phyloP scores from a whole-genome alignment of 1,140 invertebrate genomes.

The Hypothenemus hampei region DNA sequence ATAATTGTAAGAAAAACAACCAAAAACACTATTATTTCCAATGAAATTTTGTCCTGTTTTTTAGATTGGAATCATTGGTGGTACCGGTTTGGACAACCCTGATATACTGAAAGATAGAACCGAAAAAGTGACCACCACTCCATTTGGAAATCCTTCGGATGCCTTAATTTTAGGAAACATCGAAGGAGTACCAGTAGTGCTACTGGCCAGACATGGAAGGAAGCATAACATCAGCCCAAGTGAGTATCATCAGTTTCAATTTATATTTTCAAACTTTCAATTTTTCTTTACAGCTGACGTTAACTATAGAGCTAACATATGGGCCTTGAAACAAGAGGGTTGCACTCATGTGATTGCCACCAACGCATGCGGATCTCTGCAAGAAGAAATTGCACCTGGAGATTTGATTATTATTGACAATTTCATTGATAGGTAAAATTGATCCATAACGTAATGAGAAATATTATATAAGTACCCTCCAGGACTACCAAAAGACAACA shows the following conservation, averaged over 20 bases:
- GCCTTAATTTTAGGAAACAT: constrained; percentile 74
- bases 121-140: constrained; percentile 65
- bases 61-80: constrained; percentile 93
- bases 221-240: constrained; percentile 74
- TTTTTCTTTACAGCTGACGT: constrained; percentile 51
- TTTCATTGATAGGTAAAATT: constrained; percentile 73
- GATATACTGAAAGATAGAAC: constrained; percentile 68
- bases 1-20: too few relatives aligned
- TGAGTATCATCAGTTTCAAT: constrained; percentile 45
- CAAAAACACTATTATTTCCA: too few relatives aligned
- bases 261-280: not conserved
- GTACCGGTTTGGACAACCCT: constrained; percentile 85
- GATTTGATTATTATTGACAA: constrained; percentile 87
- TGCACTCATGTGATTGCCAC: constrained; percentile 91
- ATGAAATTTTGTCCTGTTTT: constrained; percentile 17
- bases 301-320: constrained; percentile 96
- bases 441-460: not conserved
- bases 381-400: constrained; percentile 81
- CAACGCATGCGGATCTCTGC: constrained; percentile 88
- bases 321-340: constrained; percentile 80
- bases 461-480: constrained; percentile 1
- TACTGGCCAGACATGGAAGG: constrained; percentile 86
- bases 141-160: constrained; percentile 84
- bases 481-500: constrained; percentile 66
- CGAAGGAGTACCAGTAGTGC: constrained; percentile 68